Conservation (phyloP, 1,140 invertebrate species). For the Drosophila ananassae region DNA sequence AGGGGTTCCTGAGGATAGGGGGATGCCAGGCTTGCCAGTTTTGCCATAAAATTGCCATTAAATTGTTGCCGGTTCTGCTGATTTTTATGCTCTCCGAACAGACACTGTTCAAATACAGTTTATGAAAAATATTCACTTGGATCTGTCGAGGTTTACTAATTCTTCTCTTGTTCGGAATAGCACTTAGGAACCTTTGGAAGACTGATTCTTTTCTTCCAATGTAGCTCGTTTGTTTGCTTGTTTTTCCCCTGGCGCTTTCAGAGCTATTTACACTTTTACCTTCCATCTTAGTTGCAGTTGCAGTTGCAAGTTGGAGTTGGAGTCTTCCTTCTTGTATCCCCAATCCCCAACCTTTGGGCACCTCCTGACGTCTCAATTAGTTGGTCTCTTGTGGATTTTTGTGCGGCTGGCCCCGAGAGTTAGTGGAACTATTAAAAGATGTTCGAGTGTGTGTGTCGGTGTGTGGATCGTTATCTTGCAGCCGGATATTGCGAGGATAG, state of each 20-base stretch:
- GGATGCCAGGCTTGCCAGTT: slow-evolving; percentile 42
- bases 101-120: slow-evolving; percentile 4
- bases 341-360: no score
- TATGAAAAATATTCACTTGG: no score
- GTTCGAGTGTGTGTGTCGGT: not conserved
- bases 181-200: no score
- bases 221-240: not conserved
- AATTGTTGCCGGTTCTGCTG: slow-evolving; percentile 72
- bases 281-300: slow-evolving; percentile 36
- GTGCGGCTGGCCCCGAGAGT: slow-evolving; percentile 49
- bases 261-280: slow-evolving; percentile 69
- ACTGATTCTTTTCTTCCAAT: not conserved
- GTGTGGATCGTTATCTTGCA: slow-evolving; percentile 29
- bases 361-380: slow-evolving; percentile 75
- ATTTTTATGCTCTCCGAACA: slow-evolving; percentile 60
- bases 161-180: no score
- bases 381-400: slow-evolving; percentile 64
- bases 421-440: slow-evolving; percentile 37
- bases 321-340: slow-evolving; percentile 2
- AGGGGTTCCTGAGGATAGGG: slow-evolving; percentile 4
- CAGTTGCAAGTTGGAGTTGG: no score
- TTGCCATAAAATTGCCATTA: slow-evolving; percentile 71
- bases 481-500: slow-evolving; percentile 49
- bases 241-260: slow-evolving; percentile 61
- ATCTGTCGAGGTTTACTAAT: no score